Base-by-base conservation (phyloP, 2,888 invertebrate genomes). In the Serrognathus titanus region DNA sequence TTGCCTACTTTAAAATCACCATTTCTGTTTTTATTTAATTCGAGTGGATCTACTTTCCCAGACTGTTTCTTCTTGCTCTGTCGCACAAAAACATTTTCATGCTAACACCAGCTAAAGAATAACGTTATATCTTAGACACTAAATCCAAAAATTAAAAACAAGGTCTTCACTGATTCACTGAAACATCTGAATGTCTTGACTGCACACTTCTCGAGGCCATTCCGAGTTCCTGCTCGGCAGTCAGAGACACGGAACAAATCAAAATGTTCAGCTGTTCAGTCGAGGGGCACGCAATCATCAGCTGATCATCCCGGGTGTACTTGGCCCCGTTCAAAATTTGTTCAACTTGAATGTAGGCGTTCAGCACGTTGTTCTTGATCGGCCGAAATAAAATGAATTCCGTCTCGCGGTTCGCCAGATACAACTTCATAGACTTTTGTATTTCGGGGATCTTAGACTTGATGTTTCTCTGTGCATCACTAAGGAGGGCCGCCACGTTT, bases 331-430 rank as follows among this genome's bases (percentile, higher is more conserved):
- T 78, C 9, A 97, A 78, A 13, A 90, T 79, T 72, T 92, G 90
- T 65, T 90, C 89, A 40, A 97, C 76, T 76, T 93, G 92, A 7
- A 93, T 86, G 78, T 96, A 97, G 37, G 87, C 84, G 48, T 89
- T 92, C 5, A 95, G 90, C 0, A 97, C 87, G 68, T 94, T 94
- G 73, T 95, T 93, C 86, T 92, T 88, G 48, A 98, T 92, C 1
- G 97, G 97, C 55, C 95, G 85, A 69, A 98, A 96, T 8, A 99
- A 82, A 69, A 99, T 97, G 68, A 94, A 93, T 76, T 99, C 98
- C 0, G 98, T 98, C 75, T 99, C 98, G 64, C 90, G 86, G 76
- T 97, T 98, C 10, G 97, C 94, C 52, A 99, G 82, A 76, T 99
- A 99, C 1, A 99, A 83, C 63, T 94, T 89, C 94, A 98, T 95